These are phyloP conservation scores for Limnephilus marmoratus DNA, from an alignment of 2,888 invertebrate species.

Conservation along the genomic window DNA sequence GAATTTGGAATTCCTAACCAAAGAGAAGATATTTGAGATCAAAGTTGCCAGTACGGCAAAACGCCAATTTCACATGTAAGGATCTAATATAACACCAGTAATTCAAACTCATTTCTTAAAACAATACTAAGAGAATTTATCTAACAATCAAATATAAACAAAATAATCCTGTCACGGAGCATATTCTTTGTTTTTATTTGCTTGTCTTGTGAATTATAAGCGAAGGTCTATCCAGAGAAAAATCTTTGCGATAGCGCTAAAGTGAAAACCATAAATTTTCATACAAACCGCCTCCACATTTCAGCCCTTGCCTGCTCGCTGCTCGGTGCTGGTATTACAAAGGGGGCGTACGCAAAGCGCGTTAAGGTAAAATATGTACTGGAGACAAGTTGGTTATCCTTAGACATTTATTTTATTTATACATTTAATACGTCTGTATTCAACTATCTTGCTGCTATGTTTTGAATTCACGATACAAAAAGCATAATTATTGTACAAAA, in stretches of 20 bases:
- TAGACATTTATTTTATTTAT: conserved; percentile 31
- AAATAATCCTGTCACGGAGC: conserved; percentile 9
- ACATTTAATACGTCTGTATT: conserved; percentile 50
- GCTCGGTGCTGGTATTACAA: conserved; percentile 53
- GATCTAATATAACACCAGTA: neutral
- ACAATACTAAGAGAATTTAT: neutral
- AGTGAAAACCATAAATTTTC: conserved; percentile 65
- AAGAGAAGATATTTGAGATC: no score
- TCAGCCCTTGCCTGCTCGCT: conserved; percentile 49
- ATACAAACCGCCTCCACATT: conserved; percentile 60
- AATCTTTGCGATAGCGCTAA: conserved; percentile 61
- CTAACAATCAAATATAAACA: neutral
- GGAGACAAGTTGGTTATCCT: conserved; percentile 56
- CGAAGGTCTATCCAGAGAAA: conserved; percentile 63
- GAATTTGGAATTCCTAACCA: no score
- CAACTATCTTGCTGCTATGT: neutral
- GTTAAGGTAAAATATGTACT: conserved; percentile 58
- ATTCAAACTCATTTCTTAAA: neutral
- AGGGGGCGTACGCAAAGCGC: conserved; percentile 53
- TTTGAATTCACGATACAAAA: neutral
- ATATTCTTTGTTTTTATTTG: conserved; percentile 39
- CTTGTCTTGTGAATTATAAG: conserved; percentile 58
- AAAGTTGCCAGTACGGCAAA: no score
- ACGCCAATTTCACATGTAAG: no score
- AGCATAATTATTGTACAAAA: neutral